phyloP scores from a whole-genome alignment of 2,797 vertebrate species.

The Enteromius anoplus region DNA sequence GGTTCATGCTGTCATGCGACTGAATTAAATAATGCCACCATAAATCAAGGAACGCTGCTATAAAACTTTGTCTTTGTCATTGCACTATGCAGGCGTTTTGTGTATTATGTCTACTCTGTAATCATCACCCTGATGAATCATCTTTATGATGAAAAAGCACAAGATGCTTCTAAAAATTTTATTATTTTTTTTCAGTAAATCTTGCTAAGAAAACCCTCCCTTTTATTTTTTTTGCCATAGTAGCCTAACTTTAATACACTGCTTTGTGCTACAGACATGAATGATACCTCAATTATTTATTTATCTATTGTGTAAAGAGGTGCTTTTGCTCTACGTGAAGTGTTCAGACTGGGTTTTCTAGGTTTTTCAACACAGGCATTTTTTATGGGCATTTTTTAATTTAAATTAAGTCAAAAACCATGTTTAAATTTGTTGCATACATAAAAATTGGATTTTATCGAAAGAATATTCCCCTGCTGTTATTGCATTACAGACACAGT shows the following conservation, averaged over 20 bases:
- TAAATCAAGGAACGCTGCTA: conserved; percentile 34
- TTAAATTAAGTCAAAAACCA: background rate
- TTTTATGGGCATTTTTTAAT: no score
- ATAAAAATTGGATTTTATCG: background rate
- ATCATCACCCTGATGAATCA: background rate
- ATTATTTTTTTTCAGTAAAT: background rate
- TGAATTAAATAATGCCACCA: conserved; percentile 52
- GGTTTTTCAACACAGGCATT: background rate
- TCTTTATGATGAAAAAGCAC: background rate
- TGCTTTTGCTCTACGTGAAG: background rate
- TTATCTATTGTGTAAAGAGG: no score
- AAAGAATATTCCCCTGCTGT: background rate
- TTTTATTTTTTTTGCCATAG: background rate
- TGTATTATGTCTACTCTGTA: background rate
- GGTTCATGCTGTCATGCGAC: conserved; percentile 50
- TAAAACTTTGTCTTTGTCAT: conserved; percentile 28
- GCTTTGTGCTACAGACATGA: background rate
- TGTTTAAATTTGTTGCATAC: background rate
- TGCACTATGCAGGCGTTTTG: background rate
- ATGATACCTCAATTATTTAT: background rate
- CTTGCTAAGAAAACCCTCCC: background rate
- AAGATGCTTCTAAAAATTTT: background rate
- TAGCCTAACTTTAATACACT: background rate
- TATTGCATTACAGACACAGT: background rate
- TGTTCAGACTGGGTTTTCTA: background rate